Evolutionary conservation across 1,140 invertebrate species (phyloP).

Genomic region (Galleria mellonella): DNA sequence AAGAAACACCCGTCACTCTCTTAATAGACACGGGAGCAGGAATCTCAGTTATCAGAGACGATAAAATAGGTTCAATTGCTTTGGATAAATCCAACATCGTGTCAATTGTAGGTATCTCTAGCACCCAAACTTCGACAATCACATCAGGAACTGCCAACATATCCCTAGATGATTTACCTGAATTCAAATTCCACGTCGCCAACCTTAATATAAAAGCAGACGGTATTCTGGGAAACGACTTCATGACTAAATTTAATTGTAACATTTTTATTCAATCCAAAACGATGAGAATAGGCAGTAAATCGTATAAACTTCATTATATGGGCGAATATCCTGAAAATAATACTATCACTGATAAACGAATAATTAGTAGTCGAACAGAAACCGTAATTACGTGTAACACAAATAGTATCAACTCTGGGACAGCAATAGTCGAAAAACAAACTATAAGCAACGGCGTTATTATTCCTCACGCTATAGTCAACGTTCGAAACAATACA

Average conservation of each 20-base stretch:
- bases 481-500: slow-evolving; percentile 9
- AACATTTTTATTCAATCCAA: slow-evolving; percentile 24
- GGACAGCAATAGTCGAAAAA: slow-evolving; percentile 13
- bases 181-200: slow-evolving; percentile 20
- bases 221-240: slow-evolving; percentile 29
- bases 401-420: slow-evolving; percentile 2
- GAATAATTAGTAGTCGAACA: slow-evolving; percentile 11
- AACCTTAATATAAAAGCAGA: slow-evolving; percentile 24
- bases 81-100: slow-evolving; percentile 4
- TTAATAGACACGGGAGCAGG: slow-evolving; percentile 13
- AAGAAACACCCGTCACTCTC: slow-evolving; percentile 2
- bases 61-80: slow-evolving; percentile 5
- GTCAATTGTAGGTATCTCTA: slow-evolving; percentile 10
- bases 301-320: slow-evolving; percentile 18
- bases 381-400: slow-evolving; percentile 22
- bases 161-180: slow-evolving; percentile 18
- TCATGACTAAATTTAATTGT: slow-evolving; percentile 25
- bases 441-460: slow-evolving; percentile 15
- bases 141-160: slow-evolving; percentile 16
- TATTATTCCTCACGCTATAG: slow-evolving; percentile 17
- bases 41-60: slow-evolving; percentile 9
- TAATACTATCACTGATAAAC: slow-evolving; percentile 2
- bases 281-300: slow-evolving; percentile 18
- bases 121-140: neutral
- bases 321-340: slow-evolving; percentile 8